Percentiles rank a stretch among this genome's conserved stretches.
Evolutionary conservation across 2,113 vertebrate species (phyloP).

Genomic region (Chelonoidis abingdonii): DNA sequence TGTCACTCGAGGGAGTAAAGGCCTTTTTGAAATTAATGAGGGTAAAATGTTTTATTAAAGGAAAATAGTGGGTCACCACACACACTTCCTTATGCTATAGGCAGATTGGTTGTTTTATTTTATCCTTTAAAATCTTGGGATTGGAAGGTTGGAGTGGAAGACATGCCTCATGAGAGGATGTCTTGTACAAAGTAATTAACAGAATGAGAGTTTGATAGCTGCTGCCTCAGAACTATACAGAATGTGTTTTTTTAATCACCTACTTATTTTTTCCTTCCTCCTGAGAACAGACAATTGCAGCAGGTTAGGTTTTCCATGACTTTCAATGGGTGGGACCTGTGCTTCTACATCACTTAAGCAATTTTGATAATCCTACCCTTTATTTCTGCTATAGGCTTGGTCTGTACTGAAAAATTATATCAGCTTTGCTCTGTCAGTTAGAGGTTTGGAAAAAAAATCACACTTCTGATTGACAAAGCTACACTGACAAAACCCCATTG

Average conservation of each 20-base stretch:
- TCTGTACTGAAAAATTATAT: neutral
- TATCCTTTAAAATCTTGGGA: neutral
- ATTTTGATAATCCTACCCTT: fast-evolving
- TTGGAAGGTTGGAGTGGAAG: neutral
- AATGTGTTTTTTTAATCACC: neutral
- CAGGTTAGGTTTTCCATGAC: neutral
- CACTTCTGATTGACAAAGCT: neutral
- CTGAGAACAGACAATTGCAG: neutral
- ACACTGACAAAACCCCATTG: neutral
- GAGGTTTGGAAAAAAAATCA: neutral
- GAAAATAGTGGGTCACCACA: neutral
- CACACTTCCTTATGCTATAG: neutral
- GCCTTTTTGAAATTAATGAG: neutral
- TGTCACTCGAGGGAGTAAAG: neutral
- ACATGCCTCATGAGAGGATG: neutral
- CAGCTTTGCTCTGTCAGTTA: neutral
- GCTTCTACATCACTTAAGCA: neutral
- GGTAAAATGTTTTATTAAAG: neutral
- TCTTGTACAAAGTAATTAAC: neutral
- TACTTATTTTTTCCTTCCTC: neutral
- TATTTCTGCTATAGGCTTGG: neutral
- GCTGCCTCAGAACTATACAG: neutral
- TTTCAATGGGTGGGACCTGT: neutral
- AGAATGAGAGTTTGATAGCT: neutral
- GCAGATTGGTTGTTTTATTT: neutral